phyloP scores from a whole-genome alignment of 2,797 vertebrate genomes.

The Somateria mollissima region DNA sequence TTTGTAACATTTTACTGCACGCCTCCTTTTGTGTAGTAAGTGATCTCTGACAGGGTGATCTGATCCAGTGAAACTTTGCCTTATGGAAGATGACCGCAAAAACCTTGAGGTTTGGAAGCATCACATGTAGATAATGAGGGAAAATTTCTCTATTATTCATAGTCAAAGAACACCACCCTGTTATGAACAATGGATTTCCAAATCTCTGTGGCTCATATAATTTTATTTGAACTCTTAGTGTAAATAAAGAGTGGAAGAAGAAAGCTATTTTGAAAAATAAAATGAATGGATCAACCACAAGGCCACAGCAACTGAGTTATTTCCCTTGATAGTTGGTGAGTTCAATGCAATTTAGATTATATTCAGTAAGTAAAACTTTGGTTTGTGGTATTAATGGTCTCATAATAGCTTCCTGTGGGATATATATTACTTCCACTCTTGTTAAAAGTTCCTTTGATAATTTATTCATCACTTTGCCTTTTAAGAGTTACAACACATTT shows the following conservation, averaged over 20 bases:
- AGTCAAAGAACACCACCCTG: background rate
- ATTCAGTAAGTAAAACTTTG: slow-evolving; percentile 65
- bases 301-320: slow-evolving; percentile 10
- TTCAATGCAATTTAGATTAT: slow-evolving; percentile 58
- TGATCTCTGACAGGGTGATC: background rate
- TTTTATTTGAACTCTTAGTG: background rate
- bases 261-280: slow-evolving; percentile 40
- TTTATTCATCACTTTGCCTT: slow-evolving; percentile 73
- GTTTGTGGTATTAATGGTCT: slow-evolving; percentile 67
- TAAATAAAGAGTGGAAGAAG: slow-evolving; percentile 22
- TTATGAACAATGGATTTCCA: background rate
- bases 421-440: slow-evolving; percentile 66
- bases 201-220: background rate
- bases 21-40: too few species aligned
- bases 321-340: background rate
- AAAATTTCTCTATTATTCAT: background rate
- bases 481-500: slow-evolving; percentile 43
- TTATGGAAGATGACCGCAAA: background rate
- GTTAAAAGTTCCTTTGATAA: slow-evolving; percentile 75
- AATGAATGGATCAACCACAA: slow-evolving; percentile 36
- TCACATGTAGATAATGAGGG: fast-evolving
- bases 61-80: background rate
- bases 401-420: slow-evolving; percentile 71
- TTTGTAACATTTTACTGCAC: background rate
- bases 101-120: background rate